Evolutionary conservation across 2,888 invertebrate genomes (phyloP).

Genomic region (Acrobeloides nanus): DNA sequence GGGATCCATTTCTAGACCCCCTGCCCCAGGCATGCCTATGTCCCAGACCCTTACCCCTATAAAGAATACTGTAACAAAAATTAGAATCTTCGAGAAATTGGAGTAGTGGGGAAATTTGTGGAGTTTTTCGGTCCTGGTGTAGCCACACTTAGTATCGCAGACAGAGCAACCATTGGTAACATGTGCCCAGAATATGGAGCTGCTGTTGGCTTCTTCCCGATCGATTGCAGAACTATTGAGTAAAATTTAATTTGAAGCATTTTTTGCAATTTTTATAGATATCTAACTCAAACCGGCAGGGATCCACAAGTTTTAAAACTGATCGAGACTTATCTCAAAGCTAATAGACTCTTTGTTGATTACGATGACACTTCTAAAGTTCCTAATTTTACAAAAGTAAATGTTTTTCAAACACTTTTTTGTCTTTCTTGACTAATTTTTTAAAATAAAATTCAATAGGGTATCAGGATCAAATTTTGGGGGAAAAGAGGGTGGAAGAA

Average conservation of each 20-base stretch:
- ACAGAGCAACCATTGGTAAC: constrained; percentile 88
- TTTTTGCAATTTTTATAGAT: constrained; percentile 9
- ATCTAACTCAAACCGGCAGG: constrained; percentile 45
- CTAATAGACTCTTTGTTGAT: constrained; percentile 75
- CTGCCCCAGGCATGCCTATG: too few relatives aligned
- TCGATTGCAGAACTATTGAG: constrained; percentile 43
- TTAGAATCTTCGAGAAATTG: constrained; percentile 77
- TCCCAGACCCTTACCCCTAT: too few relatives aligned
- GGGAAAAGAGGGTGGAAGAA: too few relatives aligned
- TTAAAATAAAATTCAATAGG: too few relatives aligned
- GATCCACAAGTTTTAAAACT: constrained; percentile 28
- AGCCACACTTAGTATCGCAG: constrained; percentile 79
- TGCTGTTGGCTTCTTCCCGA: constrained; percentile 60
- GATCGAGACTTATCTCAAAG: constrained; percentile 69
- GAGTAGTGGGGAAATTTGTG: constrained; percentile 96
- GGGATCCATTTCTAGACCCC: too few relatives aligned
- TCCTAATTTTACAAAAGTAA: constrained; percentile 42
- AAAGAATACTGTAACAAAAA: too few relatives aligned
- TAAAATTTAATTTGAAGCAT: constrained; percentile 10
- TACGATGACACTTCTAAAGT: constrained; percentile 62
- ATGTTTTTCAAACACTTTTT: constrained; percentile 4
- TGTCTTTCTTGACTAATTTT: too few relatives aligned
- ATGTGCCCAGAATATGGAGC: constrained; percentile 99
- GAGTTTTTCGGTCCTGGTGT: constrained; percentile 96
- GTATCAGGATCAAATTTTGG: too few relatives aligned